Percentiles rank a stretch among this genome's conserved stretches.
phyloP scores from a whole-genome alignment of 2,888 invertebrate species.

The Iselma pallidipennis region DNA sequence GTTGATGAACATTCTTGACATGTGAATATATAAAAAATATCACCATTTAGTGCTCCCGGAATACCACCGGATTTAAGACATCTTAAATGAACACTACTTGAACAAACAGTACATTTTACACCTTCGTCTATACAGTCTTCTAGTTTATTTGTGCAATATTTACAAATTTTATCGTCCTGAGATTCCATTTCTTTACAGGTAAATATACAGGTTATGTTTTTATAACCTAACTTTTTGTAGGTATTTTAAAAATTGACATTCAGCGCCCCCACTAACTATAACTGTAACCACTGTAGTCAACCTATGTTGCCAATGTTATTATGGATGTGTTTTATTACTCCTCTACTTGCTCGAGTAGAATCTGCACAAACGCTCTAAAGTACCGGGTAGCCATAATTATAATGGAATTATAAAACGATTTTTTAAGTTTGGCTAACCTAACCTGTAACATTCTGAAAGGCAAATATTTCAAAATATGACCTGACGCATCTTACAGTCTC shows the following conservation, averaged over 20 bases:
- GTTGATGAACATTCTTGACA: conserved; percentile 68
- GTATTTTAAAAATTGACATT: background rate
- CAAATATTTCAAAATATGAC: no score
- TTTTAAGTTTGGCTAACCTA: no score
- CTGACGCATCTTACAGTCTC: no score
- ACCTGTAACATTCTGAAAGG: no score
- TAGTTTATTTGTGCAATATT: conserved; percentile 62
- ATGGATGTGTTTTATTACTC: no score
- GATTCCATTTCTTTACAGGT: background rate
- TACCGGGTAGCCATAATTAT: no score
- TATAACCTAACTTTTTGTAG: background rate
- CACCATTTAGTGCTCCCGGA: conserved; percentile 73
- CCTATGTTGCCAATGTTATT: no score
- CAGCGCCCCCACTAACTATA: no score
- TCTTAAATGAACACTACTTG: conserved; percentile 64
- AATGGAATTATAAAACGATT: no score
- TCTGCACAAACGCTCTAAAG: no score
- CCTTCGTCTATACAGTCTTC: conserved; percentile 63
- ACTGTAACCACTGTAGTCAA: no score
- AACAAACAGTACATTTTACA: conserved; percentile 65
- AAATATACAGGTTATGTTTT: background rate
- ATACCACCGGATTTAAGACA: conserved; percentile 70
- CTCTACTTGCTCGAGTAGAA: no score
- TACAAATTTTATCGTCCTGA: conserved; percentile 54
- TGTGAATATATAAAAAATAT: conserved; percentile 74